Base-by-base conservation (phyloP, 2,888 invertebrate species). In the Apamea crenata region DNA sequence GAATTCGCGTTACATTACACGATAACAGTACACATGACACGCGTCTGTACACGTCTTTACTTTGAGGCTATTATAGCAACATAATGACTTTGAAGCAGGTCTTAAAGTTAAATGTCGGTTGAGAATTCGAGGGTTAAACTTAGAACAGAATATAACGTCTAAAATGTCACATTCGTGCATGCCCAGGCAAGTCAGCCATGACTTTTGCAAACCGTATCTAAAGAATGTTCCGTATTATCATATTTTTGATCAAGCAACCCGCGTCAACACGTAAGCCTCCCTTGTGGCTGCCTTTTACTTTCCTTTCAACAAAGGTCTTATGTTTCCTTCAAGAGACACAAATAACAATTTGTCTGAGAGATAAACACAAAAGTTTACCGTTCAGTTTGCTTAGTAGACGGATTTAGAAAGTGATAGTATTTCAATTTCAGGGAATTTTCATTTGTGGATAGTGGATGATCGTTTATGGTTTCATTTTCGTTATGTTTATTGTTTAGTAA, bases 301-400 rank as follows among this genome's bases (percentile, higher is more conserved):
- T 53, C 44, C 36, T 83, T 44, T 72, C 63, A 65, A 82, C 63
- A 68, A 71, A 85, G 67, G 71, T 53, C 63, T 82, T 71, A 68
- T 59, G 44, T 76, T 85, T 73, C 69, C 74, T 81, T n/a, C n/a
- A 56, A 69, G 53, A 74, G 68, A 70, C 25, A 65, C 32, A 63
- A 72, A 71, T 83, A 78, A 69, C 74, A 69, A 85, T 82, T 84
- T 71, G 59, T 79, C 61, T 53, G 18, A 53, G 16, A 16, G 29
- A 84, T 80, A 29, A 67, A 71, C 66, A 67, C 18, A 68, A 44
- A 53, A 53, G 78, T 76, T 82, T 53, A 53, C 32, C 1, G 50
- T 50, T 66, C 21, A 68, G 59, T 36, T 61, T 61, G 47, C 16
- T 80, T 50, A n/a, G 44, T 77, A 29, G 12, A 40, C 29, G 32